phyloP scores from a whole-genome alignment of 2,797 vertebrate species.

The Orestias chungarensis region DNA sequence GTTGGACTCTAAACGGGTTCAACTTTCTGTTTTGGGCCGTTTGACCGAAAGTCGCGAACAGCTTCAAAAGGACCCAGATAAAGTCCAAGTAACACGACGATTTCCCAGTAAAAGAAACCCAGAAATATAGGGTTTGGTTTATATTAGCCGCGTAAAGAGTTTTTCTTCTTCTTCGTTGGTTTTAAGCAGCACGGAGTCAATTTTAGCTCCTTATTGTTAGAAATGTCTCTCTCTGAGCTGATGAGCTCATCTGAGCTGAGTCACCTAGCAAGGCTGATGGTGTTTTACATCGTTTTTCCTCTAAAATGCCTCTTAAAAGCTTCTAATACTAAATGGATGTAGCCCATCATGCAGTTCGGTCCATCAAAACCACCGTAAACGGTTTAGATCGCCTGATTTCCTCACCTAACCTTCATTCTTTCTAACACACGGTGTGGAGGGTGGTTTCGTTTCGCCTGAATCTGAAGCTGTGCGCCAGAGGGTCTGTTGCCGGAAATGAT shows the following conservation, averaged over 20 bases:
- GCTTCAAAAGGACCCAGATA: conserved; percentile 25
- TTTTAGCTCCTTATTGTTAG: background rate
- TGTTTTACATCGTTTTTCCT: background rate
- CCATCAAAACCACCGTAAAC: too few species aligned
- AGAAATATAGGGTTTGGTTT: background rate
- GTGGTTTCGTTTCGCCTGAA: too few species aligned
- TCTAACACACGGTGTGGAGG: too few species aligned
- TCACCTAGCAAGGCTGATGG: background rate
- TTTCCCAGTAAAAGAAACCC: too few species aligned
- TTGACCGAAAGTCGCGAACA: conserved; percentile 4
- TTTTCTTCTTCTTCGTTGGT: background rate
- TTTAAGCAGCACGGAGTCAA: too few species aligned
- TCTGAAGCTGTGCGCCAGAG: too few species aligned
- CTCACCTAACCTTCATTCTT: too few species aligned
- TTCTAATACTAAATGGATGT: too few species aligned
- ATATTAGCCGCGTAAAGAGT: background rate
- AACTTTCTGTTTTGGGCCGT: conserved; percentile 46
- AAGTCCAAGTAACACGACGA: conserved; percentile 48
- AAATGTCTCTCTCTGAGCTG: conserved; percentile 4
- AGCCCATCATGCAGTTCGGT: too few species aligned
- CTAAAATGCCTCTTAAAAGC: too few species aligned
- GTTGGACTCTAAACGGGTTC: conserved; percentile 11
- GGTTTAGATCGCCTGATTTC: background rate
- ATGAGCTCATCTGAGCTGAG: background rate
- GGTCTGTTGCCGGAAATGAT: too few species aligned